A percentile compares a stretch with the other conserved stretches of the same genome.
Evolutionary conservation across 2,797 vertebrate genomes (phyloP).

Genomic region (Tragelaphus oryx): DNA sequence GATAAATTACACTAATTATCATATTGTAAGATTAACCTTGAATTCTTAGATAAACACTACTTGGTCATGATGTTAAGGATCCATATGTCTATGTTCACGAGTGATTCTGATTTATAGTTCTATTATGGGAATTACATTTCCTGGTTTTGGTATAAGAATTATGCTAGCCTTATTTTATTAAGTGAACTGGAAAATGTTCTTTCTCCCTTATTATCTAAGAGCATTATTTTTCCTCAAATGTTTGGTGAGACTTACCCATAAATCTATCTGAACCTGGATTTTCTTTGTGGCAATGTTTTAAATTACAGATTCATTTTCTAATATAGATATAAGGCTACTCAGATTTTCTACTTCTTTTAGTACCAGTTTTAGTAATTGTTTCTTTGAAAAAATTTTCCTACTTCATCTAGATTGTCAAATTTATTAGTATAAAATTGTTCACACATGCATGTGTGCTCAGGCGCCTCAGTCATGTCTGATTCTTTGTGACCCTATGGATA

Average conservation of each 20-base stretch:
- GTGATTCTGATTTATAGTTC: neutral
- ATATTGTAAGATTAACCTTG: neutral
- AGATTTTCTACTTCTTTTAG: neutral
- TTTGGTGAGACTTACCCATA: neutral
- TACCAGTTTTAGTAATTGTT: neutral
- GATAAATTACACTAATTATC: neutral
- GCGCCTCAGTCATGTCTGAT: neutral
- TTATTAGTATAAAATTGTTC: neutral
- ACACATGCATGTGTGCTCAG: neutral
- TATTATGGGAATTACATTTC: neutral
- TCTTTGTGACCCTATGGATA: neutral
- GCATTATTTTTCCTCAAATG: neutral
- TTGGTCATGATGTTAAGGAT: neutral
- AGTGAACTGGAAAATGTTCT: neutral
- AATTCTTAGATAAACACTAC: neutral
- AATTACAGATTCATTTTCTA: neutral
- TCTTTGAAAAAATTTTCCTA: neutral
- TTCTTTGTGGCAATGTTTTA: neutral
- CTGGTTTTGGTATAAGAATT: neutral
- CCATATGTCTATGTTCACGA: neutral
- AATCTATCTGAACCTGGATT: neutral
- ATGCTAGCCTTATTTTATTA: neutral
- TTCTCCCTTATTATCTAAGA: neutral
- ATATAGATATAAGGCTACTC: neutral
- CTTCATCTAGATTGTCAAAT: neutral